Percentiles rank a stretch among this genome's conserved stretches.
Evolutionary conservation across 1,140 invertebrate species (phyloP).

Genomic region (Panagrolaimus sp.): DNA sequence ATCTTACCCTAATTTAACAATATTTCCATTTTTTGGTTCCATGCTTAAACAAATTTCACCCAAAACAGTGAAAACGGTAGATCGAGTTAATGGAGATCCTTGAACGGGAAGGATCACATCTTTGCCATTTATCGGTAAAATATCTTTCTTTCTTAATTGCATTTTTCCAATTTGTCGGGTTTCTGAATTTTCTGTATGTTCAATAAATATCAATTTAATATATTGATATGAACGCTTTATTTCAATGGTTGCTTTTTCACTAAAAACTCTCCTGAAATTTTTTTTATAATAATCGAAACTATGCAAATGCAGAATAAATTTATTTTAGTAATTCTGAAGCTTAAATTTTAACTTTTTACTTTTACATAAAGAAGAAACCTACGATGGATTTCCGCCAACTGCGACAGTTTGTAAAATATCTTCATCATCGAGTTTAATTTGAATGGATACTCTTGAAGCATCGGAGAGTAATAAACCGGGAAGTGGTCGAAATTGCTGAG

Average conservation of each 20-base stretch:
- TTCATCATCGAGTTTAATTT: background rate
- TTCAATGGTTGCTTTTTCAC: conserved; percentile 2
- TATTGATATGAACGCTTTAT: background rate
- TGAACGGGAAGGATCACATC: background rate
- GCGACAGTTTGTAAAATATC: background rate
- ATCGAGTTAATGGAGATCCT: background rate
- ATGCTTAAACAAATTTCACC: conserved; percentile 12
- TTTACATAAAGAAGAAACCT: background rate
- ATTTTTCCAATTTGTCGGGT: conserved; percentile 10
- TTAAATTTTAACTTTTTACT: no score
- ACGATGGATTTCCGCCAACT: background rate
- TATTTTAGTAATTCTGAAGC: no score
- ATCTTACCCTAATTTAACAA: background rate
- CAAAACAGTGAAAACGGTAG: background rate
- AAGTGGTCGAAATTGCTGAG: background rate
- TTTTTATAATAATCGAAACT: background rate
- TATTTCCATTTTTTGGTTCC: background rate
- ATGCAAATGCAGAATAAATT: background rate
- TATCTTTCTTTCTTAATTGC: background rate
- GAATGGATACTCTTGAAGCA: conserved; percentile 5
- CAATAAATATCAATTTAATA: background rate
- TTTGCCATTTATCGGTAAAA: conserved; percentile 5
- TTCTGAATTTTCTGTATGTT: background rate
- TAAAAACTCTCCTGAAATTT: conserved; percentile 2
- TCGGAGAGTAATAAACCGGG: background rate